Base-by-base conservation (phyloP, 1,140 invertebrate species). In the Anoplolepis gracilipes region DNA sequence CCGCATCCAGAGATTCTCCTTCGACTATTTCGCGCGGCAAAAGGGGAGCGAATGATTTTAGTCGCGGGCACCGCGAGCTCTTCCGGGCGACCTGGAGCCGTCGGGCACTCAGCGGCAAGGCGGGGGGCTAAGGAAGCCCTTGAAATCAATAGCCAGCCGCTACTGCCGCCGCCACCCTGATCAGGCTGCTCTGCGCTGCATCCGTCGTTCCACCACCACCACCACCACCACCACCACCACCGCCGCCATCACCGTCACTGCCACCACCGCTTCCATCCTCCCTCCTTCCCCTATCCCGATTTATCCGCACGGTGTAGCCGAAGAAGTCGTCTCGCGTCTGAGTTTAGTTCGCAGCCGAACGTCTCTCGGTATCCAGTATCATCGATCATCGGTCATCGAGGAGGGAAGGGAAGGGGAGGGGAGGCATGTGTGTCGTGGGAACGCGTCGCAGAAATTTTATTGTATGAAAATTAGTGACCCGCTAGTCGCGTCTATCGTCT, bases 91-190 rank as follows among this genome's bases (percentile, higher is more conserved):
- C 93, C 91, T 93, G 93, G 85, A 93, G 87, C 90, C 87, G 90
- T 92, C 88, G 88, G 91, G 90, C 91, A 92, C 87, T 90, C 89
- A 86, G 90, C 86, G 88, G 90, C 88, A 90, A 90, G 90, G 89
- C 84, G 92, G 89, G 93, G 88, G 85, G 88, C 92, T 94, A 93
- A 94, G 93, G 93, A 94, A 94, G 91, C 93, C 94, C 93, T 95
- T 95, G 94, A 95, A 95, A 95, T 95, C 94, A 95, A 95, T 95
- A 95, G 93, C 93, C 93, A 93, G 93, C 91, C 92, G 91, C 93
- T 93, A 94, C 92, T 92, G 91, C 92, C 92, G 90, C 92, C 93
- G 84, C 88, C 88, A 87, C 88, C 86, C 87, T 90, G 88, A 90
- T 88, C 89, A 89, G 87, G 89, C 84, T 87, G 70, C 86, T 73